Evolutionary conservation across 1,140 invertebrate genomes (phyloP).

Genomic region (Apis cerana): DNA sequence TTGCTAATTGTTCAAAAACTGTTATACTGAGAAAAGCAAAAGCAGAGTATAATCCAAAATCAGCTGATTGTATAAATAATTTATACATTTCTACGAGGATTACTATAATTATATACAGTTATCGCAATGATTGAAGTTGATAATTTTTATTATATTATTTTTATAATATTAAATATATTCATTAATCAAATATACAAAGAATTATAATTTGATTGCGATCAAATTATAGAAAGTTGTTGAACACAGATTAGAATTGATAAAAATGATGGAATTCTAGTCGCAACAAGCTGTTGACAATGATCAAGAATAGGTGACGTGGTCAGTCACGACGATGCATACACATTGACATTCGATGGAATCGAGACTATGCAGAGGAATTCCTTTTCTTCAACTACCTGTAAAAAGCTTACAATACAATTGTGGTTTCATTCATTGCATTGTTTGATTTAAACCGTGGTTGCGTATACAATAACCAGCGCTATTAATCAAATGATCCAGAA

Average conservation of each 20-base stretch:
- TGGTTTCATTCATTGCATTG: constrained; percentile 22
- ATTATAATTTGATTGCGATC: neutral
- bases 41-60: too few species aligned
- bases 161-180: too few species aligned
- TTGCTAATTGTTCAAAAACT: too few species aligned
- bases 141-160: neutral
- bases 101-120: too few species aligned
- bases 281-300: constrained; percentile 26
- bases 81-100: too few species aligned
- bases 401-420: constrained; percentile 16
- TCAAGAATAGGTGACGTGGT: constrained; percentile 4
- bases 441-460: constrained; percentile 5
- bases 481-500: neutral
- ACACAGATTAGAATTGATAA: neutral
- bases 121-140: neutral
- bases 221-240: neutral
- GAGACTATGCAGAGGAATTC: constrained; percentile 17
- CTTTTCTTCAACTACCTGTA: constrained; percentile 5
- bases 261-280: constrained; percentile 30
- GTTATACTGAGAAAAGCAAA: too few species aligned
- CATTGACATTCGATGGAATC: neutral
- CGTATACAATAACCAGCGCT: too few species aligned
- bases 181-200: neutral
- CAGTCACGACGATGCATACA: neutral
- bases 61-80: too few species aligned